These are phyloP conservation scores for Caenorhabditis briggsae DNA, from an alignment of 1,140 invertebrate species.

Conservation along the genomic window DNA sequence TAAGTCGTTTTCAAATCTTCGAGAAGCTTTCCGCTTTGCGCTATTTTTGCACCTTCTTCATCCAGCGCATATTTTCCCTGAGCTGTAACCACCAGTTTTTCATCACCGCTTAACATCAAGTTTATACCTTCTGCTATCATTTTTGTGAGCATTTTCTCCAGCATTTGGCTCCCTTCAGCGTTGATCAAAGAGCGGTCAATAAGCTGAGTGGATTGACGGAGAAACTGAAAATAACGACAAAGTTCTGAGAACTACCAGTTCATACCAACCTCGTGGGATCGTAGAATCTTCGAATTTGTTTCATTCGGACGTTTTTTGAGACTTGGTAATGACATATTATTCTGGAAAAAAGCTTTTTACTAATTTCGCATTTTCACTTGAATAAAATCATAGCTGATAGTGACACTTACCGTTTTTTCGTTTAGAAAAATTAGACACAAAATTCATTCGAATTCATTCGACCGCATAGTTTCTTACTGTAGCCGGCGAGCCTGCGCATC, in stretches of 20 bases:
- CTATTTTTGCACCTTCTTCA: not conserved
- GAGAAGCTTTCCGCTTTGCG: conserved; percentile 4
- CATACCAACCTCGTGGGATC: not conserved
- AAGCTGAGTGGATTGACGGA: conserved; percentile 26
- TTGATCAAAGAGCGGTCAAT: conserved; percentile 12
- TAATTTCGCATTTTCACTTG: not conserved
- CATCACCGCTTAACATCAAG: not conserved
- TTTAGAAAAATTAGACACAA: too few relatives aligned
- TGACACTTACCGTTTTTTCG: too few relatives aligned
- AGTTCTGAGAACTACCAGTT: not conserved
- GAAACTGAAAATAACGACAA: not conserved
- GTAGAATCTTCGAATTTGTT: conserved; percentile 22
- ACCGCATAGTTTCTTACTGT: too few relatives aligned
- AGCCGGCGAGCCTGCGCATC: too few relatives aligned
- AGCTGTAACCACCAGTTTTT: not conserved
- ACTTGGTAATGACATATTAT: conserved; percentile 14
- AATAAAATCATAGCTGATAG: too few relatives aligned
- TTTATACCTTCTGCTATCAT: not conserved
- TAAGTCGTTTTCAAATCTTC: conserved; percentile 22
- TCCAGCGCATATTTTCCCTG: conserved; percentile 27
- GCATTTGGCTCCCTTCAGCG: conserved; percentile 23
- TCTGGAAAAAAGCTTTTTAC: not conserved
- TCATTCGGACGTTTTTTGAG: conserved; percentile 12
- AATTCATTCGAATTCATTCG: too few relatives aligned
- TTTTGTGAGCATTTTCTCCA: conserved; percentile 8